Percentiles rank a stretch among this genome's conserved stretches.
Evolutionary conservation across 2,888 invertebrate species (phyloP).

Genomic region (Dexiosoma caninum): DNA sequence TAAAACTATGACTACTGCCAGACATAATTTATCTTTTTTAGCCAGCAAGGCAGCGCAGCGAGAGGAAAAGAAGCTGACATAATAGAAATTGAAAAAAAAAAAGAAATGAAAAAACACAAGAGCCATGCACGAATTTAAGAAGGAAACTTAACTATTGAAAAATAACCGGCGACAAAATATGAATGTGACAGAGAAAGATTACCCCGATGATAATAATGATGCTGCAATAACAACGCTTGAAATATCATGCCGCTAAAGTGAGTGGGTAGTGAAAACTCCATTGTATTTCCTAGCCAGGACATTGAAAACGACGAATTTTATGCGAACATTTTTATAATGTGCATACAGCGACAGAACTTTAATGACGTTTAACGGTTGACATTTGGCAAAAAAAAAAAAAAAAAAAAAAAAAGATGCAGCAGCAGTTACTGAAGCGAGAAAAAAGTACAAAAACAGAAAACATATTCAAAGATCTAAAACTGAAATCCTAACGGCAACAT

Average conservation of each 20-base stretch:
- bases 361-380: slow-evolving; percentile 56
- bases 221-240: slow-evolving; percentile 4
- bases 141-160: slow-evolving; percentile 53
- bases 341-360: slow-evolving; percentile 34
- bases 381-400: slow-evolving; percentile 26
- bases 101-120: neutral
- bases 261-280: neutral
- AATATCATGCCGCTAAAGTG: neutral
- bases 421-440: no score
- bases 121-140: slow-evolving; percentile 26
- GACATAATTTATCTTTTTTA: slow-evolving; percentile 61
- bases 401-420: neutral
- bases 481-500: slow-evolving; percentile 54
- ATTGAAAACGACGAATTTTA: neutral
- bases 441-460: slow-evolving; percentile 3
- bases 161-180: slow-evolving; percentile 61
- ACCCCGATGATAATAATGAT: slow-evolving; percentile 35
- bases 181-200: slow-evolving; percentile 63
- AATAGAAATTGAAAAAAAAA: slow-evolving; percentile 9
- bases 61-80: slow-evolving; percentile 20
- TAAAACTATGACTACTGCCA: slow-evolving; percentile 57
- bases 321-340: neutral
- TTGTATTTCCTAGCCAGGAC: neutral
- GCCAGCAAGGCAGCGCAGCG: slow-evolving; percentile 3
- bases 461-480: slow-evolving; percentile 44